A percentile compares a stretch with the other conserved stretches of the same genome.
phyloP scores from a whole-genome alignment of 2,888 invertebrate genomes.

The Heliconius cydno region DNA sequence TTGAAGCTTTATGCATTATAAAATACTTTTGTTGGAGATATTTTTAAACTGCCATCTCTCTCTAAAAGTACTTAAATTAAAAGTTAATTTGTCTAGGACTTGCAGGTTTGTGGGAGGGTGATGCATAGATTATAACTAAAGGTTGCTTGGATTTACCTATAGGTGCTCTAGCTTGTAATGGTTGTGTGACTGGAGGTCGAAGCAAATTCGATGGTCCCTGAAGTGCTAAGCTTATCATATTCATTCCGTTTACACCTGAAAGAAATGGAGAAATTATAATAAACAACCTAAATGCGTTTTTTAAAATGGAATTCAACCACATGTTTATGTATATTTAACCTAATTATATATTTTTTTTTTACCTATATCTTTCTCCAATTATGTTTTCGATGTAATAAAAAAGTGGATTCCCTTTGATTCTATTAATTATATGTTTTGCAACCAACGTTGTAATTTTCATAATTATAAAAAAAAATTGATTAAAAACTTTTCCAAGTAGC shows the following conservation, averaged over 20 bases:
- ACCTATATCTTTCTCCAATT: neutral
- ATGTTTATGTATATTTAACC: neutral
- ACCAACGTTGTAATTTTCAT: neutral
- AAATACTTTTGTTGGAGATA: neutral
- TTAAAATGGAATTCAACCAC: neutral
- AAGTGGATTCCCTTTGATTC: neutral
- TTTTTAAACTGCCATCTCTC: neutral
- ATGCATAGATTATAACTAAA: conserved; percentile 37
- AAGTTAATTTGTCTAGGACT: conserved; percentile 29
- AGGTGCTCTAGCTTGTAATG: conserved; percentile 77
- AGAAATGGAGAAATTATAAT: neutral
- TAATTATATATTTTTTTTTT: neutral
- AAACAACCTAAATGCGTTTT: neutral
- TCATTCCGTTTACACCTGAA: conserved; percentile 89
- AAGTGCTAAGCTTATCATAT: conserved; percentile 83
- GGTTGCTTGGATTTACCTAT: conserved; percentile 67
- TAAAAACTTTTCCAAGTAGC: no score
- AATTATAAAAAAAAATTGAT: no score
- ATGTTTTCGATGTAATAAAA: neutral
- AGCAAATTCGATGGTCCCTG: conserved; percentile 76
- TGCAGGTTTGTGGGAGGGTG: conserved; percentile 32
- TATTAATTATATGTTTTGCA: neutral
- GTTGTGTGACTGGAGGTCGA: conserved; percentile 65
- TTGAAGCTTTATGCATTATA: neutral
- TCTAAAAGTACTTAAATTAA: neutral